Evolutionary conservation across 2,888 invertebrate species (phyloP).

Genomic region (Apomyelois bistriatella): DNA sequence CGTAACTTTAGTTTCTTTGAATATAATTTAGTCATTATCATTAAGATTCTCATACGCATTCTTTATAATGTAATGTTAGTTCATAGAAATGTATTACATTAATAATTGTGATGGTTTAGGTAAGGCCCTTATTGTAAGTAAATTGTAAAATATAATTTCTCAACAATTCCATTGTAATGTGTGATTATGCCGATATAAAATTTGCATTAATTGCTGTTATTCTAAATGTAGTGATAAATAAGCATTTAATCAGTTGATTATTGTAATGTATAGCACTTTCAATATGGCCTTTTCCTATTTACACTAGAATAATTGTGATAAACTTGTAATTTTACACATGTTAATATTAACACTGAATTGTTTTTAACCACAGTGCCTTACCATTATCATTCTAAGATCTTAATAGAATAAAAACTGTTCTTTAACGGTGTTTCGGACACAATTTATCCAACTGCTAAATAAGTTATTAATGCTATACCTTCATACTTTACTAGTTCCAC

Average conservation of each 20-base stretch:
- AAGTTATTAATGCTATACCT: background rate
- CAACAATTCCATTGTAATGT: no score
- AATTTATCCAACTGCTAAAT: background rate
- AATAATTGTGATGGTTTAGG: background rate
- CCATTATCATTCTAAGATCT: background rate
- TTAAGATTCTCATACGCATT: constrained; percentile 6
- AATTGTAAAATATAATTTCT: no score
- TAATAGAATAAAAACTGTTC: background rate
- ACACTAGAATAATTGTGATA: constrained; percentile 1
- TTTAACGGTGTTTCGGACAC: background rate
- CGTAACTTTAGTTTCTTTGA: constrained; percentile 28
- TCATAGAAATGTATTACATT: background rate
- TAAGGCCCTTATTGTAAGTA: background rate
- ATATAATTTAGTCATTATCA: constrained; percentile 24
- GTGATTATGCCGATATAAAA: no score
- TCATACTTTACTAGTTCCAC: background rate
- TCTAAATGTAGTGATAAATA: no score
- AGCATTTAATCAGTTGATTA: no score
- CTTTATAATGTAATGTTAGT: background rate
- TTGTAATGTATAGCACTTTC: no score
- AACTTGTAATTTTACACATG: background rate
- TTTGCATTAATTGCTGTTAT: no score
- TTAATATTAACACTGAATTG: background rate
- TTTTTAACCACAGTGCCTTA: constrained; percentile 17
- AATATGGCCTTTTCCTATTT: background rate